Base-by-base conservation (phyloP, 2,113 vertebrate species). In the Coturnix japonica region DNA sequence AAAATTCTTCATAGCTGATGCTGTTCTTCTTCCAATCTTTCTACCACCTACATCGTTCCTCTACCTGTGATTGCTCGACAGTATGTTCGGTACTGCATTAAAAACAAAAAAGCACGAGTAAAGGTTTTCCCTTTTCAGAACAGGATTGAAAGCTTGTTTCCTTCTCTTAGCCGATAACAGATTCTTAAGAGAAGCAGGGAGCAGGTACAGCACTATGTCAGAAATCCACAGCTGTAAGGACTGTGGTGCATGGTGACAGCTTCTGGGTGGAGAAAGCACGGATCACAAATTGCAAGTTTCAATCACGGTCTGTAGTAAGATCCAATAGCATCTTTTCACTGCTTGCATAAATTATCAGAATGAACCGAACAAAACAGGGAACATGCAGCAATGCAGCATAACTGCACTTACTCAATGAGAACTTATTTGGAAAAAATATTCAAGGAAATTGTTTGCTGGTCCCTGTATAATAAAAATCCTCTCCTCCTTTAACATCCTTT, bases 331-430 rank as follows among this genome's bases (percentile, higher is more conserved):
- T 96, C 95, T 96, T 92, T 73, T 97, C 96, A 87, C 80, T 94
- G 87, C 92, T 93, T 95, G 95, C 93, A 97, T 97, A 96, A 97
- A 98, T 98, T 97, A 97, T 98, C 97, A 97, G 97, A 95, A 95
- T 91, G 93, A 97, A 96, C 85, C 31, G 96, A 97, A 97, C 82
- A 95, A 90, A 93, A 97, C 87, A 87, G 81, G 78, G 85, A 95
- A 44, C 90, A 91, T 63, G 75, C 81, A 85, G 61, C 37, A 28
- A 91, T 63, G 75, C 83, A 85, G 61, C 37, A 28, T 87, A 95
- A 95, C 53, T 93, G 93, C 80, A 75, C 67, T 95, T 33, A 23
- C 69, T 96, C 77, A 71, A 77, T 43, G 13, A 22, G 2, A 28
- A 20, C 89, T 75, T 81, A 3, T 35, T 72, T 61, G 91, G 96